phyloP scores from a whole-genome alignment of 2,797 vertebrate genomes.

The Mormyrus hasselquistii region DNA sequence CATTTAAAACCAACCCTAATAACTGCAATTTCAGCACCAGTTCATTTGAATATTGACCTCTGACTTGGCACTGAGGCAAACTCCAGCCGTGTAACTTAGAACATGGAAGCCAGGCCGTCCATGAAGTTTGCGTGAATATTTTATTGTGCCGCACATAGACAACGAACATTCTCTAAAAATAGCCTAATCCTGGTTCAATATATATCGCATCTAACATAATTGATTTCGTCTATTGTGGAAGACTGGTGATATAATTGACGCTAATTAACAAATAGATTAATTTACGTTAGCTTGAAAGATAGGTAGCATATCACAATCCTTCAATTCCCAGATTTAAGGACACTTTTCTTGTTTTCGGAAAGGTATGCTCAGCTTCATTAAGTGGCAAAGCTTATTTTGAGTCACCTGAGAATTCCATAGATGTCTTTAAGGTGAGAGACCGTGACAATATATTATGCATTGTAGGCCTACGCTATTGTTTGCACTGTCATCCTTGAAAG shows the following conservation, averaged over 20 bases:
- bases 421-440: not conserved
- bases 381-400: not conserved
- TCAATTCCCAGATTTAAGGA: not conserved
- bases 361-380: not conserved
- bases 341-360: not conserved
- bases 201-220: not conserved
- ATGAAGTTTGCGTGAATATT: not conserved
- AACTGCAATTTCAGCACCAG: not conserved
- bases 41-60: not conserved
- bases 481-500: not conserved
- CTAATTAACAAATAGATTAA: not conserved
- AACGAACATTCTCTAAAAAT: not conserved
- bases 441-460: not conserved
- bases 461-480: not conserved
- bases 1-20: not conserved
- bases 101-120: not conserved
- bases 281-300: not conserved
- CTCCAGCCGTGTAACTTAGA: not conserved
- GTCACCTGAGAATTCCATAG: not conserved
- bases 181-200: not conserved
- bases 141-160: not conserved
- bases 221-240: not conserved
- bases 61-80: not conserved
- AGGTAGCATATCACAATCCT: not conserved
- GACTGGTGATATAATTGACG: not conserved